Conservation (phyloP, 2,888 invertebrate genomes). For the Pterobdella sp. region DNA sequence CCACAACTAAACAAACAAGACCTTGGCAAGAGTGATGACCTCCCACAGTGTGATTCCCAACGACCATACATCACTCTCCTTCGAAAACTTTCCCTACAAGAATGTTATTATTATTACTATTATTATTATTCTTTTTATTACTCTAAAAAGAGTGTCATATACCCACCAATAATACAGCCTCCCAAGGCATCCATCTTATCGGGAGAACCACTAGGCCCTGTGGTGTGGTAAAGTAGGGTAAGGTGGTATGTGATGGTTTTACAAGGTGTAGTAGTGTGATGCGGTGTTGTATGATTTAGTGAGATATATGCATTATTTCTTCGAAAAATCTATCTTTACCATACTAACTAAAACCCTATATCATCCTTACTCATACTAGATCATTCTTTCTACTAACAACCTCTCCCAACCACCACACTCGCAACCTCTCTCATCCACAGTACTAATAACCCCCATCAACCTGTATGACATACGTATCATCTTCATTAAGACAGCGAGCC, state of each 20-base stretch:
- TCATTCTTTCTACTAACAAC: too few species aligned
- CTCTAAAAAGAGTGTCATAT: not conserved
- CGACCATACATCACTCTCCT: slow-evolving; percentile 44
- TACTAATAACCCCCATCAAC: not conserved
- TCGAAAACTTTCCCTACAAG: slow-evolving; percentile 20
- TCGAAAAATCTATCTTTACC: too few species aligned
- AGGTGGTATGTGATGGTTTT: too few species aligned
- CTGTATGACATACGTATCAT: slow-evolving; percentile 58
- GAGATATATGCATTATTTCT: too few species aligned
- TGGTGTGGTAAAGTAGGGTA: too few species aligned
- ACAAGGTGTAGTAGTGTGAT: too few species aligned
- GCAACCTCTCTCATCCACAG: not conserved
- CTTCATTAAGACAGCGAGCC: slow-evolving; percentile 26
- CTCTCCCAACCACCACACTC: not conserved
- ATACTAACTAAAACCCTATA: too few species aligned
- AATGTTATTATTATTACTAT: slow-evolving; percentile 1
- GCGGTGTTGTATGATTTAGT: too few species aligned
- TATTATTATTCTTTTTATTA: not conserved
- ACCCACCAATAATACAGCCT: slow-evolving; percentile 60
- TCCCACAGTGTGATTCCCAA: slow-evolving; percentile 75
- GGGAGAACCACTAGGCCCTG: slow-evolving; percentile 72
- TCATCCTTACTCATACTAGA: too few species aligned
- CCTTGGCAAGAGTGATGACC: slow-evolving; percentile 68
- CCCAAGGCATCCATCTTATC: slow-evolving; percentile 82
- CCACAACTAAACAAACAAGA: too few species aligned